phyloP scores from a whole-genome alignment of 2,113 vertebrate genomes.

The Corythaeola cristata region DNA sequence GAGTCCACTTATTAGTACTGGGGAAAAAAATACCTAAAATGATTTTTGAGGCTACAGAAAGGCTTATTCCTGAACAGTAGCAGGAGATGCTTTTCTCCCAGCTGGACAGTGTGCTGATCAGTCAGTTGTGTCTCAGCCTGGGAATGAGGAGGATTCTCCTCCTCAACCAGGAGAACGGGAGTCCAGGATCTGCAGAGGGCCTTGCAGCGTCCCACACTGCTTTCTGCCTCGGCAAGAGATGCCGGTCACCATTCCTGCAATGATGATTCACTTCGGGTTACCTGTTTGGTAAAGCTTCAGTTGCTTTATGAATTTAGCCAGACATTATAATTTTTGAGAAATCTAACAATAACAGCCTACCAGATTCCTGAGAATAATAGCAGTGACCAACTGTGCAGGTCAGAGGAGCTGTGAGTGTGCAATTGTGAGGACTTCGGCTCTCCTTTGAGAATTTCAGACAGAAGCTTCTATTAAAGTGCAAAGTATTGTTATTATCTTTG shows the following conservation, averaged over 20 bases:
- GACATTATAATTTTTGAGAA: background rate
- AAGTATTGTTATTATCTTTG: slow-evolving; percentile 75
- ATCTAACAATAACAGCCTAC: background rate
- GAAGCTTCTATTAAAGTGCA: slow-evolving; percentile 69
- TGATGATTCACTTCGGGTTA: background rate
- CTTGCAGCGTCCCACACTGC: background rate
- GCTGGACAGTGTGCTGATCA: background rate
- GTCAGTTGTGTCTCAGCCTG: background rate
- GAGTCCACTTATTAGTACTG: background rate
- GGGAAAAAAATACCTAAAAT: background rate
- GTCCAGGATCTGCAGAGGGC: background rate
- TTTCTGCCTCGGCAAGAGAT: background rate
- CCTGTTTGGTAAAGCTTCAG: background rate
- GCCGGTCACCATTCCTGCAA: background rate
- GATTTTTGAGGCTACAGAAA: background rate
- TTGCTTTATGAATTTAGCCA: background rate
- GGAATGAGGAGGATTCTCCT: background rate
- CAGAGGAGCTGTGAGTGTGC: slow-evolving; percentile 43
- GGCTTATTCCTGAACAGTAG: background rate
- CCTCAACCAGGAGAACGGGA: rapidly evolving
- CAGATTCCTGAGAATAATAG: slow-evolving; percentile 23
- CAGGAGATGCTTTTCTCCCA: background rate
- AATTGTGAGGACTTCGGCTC: background rate
- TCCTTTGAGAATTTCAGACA: slow-evolving; percentile 63
- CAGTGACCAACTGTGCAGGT: slow-evolving; percentile 44